These are phyloP conservation scores for Cettia cetti DNA, from an alignment of 2,113 vertebrate genomes.

Conservation along the genomic window DNA sequence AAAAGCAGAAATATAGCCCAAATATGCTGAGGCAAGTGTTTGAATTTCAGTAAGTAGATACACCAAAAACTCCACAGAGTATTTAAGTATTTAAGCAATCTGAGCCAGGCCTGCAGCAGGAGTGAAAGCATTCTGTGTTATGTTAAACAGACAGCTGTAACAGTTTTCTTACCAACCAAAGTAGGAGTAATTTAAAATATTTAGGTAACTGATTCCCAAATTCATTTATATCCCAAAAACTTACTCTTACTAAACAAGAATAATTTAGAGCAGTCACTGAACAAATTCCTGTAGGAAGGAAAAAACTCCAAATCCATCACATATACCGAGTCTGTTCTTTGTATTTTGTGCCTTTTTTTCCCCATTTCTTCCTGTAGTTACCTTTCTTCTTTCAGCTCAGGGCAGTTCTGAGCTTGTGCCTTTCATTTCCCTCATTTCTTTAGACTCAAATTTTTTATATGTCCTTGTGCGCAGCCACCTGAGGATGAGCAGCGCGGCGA, in stretches of 20 bases:
- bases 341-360: not conserved
- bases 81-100: not conserved
- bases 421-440: constrained; percentile 78
- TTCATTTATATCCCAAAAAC: not conserved
- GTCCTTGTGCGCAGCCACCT: constrained; percentile 48
- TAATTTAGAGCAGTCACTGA: not conserved
- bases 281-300: not conserved
- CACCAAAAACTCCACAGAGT: not conserved
- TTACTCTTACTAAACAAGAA: not conserved
- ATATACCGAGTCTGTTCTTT: not conserved
- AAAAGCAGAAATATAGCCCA: not conserved
- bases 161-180: not conserved
- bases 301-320: not conserved
- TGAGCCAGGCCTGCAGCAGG: not conserved
- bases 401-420: not conserved
- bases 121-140: not conserved
- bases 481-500: constrained; percentile 74
- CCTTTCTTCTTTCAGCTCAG: not conserved
- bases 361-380: not conserved
- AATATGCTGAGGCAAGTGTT: not conserved
- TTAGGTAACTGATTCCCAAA: not conserved
- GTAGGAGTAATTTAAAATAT: not conserved
- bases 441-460: constrained; percentile 76
- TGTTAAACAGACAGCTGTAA: not conserved
- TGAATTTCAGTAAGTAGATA: not conserved